Evolutionary conservation across 2,113 vertebrate genomes (phyloP), one percentile per base, ranked within the genome.

Genomic region (Dicentrarchus labrax): DNA sequence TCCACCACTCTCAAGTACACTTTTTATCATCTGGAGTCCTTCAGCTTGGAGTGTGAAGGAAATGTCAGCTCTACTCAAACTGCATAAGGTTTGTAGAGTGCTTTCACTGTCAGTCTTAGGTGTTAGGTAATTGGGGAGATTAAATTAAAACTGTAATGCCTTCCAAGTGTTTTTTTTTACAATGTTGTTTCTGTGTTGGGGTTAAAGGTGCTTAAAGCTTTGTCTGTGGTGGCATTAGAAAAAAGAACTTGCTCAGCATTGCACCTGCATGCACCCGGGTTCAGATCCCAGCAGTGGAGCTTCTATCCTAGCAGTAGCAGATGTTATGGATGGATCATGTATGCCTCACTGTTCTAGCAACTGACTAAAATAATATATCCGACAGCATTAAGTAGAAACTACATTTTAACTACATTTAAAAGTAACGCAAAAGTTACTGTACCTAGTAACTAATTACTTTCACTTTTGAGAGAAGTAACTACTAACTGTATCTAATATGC

Each of bases 11-110:
- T 72, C 60, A 17, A 57, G 16, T 65, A 5, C 19, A 38, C 22
- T 24, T 61, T 84, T 76, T 47, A 71, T 65, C 66, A 76, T 62
- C 15, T 50, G 22, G 51, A 76, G 30, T 30, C 13, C 62, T 57
- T 45, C 45, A 53, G 69, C 47, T 71, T 24, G 57, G 17, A 56
- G 21, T 51, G 43, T 38, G 12, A 43, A 66, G 38, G 43, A 39
- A 57, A 50, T 56, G 59, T 68, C 88, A 71, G 41, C 10, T 73
- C 80, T 87, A 53, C 68, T 59, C 10, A 9, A 1, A n/a, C 76
- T 64, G 16, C 61, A 61, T 74, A 36, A 62, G 67, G 72, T 45
- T 74, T 89, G 71, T 72, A 45, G 79, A 85, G 70, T 65, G n/a
- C 61, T 22, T 47, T 84, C 48, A 10, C 69, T 65, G 57, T 50